These are phyloP conservation scores for Megalops atlanticus DNA, from an alignment of 2,113 vertebrate species.

Conservation along the genomic window DNA sequence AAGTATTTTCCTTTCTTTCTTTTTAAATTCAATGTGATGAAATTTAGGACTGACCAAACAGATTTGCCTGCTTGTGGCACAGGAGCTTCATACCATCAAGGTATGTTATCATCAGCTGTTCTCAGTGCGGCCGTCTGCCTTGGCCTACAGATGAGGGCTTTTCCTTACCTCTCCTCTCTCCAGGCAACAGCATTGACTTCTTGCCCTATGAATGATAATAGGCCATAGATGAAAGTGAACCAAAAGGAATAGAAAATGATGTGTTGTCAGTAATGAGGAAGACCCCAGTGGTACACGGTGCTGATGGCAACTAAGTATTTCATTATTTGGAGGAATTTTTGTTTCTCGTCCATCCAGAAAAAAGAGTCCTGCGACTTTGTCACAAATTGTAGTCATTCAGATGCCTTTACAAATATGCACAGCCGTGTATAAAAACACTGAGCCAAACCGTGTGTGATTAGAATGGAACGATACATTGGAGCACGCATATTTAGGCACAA, in stretches of 20 bases:
- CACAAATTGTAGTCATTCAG: background rate
- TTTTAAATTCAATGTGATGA: constrained; percentile 54
- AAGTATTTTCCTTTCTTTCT: constrained; percentile 33
- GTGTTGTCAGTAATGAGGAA: background rate
- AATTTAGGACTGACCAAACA: constrained; percentile 59
- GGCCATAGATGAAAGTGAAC: background rate
- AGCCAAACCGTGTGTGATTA: background rate
- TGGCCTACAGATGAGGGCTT: constrained; percentile 6
- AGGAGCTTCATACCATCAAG: constrained; percentile 46
- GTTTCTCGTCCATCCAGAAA: no score
- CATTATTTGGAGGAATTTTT: background rate
- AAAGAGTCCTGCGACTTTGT: background rate
- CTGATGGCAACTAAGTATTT: background rate
- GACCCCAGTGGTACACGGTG: background rate
- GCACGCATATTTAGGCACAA: background rate
- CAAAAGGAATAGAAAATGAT: background rate
- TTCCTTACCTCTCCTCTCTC: constrained; percentile 5
- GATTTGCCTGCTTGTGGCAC: constrained; percentile 52
- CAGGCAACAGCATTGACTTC: constrained; percentile 16
- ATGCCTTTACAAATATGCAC: background rate
- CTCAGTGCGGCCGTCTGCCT: constrained; percentile 45
- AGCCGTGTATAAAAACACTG: background rate
- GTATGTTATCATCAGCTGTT: constrained; percentile 55
- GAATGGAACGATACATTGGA: background rate
- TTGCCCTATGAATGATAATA: constrained; percentile 10